These are phyloP conservation scores for Sorex fumeus DNA, from an alignment of 2,113 vertebrate genomes.

Conservation along the genomic window DNA sequence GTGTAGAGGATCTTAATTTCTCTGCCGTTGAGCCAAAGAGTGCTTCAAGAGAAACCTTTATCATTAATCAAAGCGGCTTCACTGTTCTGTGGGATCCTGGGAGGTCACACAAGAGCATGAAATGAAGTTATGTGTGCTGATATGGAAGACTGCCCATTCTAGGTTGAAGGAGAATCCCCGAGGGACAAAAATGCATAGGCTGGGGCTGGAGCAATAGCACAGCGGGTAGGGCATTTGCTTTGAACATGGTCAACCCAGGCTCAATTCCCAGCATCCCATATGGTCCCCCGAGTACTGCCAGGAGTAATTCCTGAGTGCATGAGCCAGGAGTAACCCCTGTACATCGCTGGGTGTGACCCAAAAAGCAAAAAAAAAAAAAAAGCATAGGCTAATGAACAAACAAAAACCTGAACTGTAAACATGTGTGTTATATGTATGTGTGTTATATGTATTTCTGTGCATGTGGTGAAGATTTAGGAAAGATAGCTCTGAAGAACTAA, in stretches of 20 bases:
- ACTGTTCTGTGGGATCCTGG: background rate
- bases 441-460: background rate
- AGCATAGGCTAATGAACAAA: too few species aligned
- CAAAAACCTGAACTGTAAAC: background rate
- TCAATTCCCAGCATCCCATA: too few species aligned
- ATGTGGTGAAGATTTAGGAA: background rate
- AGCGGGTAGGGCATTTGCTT: too few species aligned
- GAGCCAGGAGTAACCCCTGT: too few species aligned
- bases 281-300: too few species aligned
- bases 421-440: too few species aligned
- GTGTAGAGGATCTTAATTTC: background rate
- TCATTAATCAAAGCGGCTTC: background rate
- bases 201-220: too few species aligned
- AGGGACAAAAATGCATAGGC: background rate
- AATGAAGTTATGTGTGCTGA: background rate
- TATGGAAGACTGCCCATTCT: rapidly evolving
- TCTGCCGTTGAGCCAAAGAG: background rate
- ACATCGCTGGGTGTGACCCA: too few species aligned
- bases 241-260: too few species aligned
- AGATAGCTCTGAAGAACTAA: background rate
- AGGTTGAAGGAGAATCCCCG: background rate
- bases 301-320: too few species aligned
- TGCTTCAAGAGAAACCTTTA: background rate
- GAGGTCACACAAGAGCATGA: background rate
- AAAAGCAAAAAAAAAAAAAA: too few species aligned